Base-by-base conservation (phyloP, 1,140 invertebrate species). In the Euwallacea similis region DNA sequence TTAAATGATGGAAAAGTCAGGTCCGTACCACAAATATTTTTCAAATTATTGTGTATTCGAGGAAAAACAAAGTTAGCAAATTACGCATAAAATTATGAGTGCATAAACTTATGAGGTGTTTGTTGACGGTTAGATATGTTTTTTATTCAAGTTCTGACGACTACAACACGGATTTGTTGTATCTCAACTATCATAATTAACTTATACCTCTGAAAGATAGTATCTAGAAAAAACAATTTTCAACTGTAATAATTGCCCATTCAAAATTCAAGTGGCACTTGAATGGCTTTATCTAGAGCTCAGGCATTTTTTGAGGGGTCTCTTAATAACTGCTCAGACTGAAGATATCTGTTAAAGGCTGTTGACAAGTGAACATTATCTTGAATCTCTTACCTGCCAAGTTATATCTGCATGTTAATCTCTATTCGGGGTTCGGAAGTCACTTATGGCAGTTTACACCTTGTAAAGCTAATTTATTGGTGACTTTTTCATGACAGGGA, bases 331-430 rank as follows among this genome's bases (percentile, higher is more conserved):
- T 66, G 65, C 53, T 55, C 41, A 66, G 58, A 56, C 65, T 58
- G 53, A 58, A 44, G 33, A 66, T 66, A 66, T 66, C 65, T 65
- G 13, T 65, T 55, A 54, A 55, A 42, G 41, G 7, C 53, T 55
- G 65, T 44, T 66, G 65, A 66, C 65, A 66, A 42, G 65, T 55
- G 65, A 66, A 66, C 65, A 66, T 53, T 66, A 66, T 66, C 65
- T 73, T 66, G 61, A 65, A 73, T 56, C 65, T 66, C 42, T 55
- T 65, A 65, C 63, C 63, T 65, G 63, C 63, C 13, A 42, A 16
- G 53, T 44, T 15, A 58, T 66, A 66, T 66, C 65, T 66, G 21
- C n/a, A 42, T n/a, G 53, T 66, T 56, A 58, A 66, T 66, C 65
- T 66, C 42, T 55, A 42, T 44, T 33, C 21, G 21, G 21, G 21